These are phyloP conservation scores for Morone saxatilis DNA, from an alignment of 2,113 vertebrate genomes.

Conservation along the genomic window DNA sequence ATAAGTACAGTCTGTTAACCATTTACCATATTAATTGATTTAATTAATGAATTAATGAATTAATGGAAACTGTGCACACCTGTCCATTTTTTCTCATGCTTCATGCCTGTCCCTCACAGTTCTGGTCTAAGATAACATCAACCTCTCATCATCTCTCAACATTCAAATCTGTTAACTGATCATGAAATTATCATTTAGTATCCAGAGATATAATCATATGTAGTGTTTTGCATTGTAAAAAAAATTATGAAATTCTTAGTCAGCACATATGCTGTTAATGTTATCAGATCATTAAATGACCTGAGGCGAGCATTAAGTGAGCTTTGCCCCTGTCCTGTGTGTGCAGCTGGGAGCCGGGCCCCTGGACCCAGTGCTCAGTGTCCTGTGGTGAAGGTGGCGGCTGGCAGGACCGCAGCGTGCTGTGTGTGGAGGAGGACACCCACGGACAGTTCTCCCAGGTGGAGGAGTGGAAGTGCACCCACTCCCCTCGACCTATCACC, in stretches of 20 bases:
- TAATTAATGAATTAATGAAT: no score
- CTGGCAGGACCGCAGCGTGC: slow-evolving; percentile 90
- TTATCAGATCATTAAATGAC: neutral
- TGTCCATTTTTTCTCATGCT: no score
- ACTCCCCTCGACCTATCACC: slow-evolving; percentile 88
- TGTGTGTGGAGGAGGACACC: slow-evolving; percentile 93
- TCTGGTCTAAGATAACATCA: no score
- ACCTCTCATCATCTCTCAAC: no score
- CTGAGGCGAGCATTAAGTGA: neutral
- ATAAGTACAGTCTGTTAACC: no score
- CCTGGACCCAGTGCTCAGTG: slow-evolving; percentile 93
- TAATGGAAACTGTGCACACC: no score
- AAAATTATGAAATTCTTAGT: neutral
- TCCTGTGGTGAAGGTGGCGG: slow-evolving; percentile 90
- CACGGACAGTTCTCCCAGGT: slow-evolving; percentile 89
- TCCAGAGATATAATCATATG: no score
- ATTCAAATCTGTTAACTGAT: no score
- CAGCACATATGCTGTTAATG: neutral
- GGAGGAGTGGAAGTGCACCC: slow-evolving; percentile 96
- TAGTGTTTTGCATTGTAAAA: neutral
- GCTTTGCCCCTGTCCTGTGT: neutral
- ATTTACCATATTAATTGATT: no score
- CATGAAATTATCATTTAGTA: no score
- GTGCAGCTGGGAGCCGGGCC: slow-evolving; percentile 93
- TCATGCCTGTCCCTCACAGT: no score